Percentiles rank a stretch among this genome's conserved stretches.
Conservation (phyloP, 2,797 vertebrate genomes). For the Heteromormyrus szaboi region DNA sequence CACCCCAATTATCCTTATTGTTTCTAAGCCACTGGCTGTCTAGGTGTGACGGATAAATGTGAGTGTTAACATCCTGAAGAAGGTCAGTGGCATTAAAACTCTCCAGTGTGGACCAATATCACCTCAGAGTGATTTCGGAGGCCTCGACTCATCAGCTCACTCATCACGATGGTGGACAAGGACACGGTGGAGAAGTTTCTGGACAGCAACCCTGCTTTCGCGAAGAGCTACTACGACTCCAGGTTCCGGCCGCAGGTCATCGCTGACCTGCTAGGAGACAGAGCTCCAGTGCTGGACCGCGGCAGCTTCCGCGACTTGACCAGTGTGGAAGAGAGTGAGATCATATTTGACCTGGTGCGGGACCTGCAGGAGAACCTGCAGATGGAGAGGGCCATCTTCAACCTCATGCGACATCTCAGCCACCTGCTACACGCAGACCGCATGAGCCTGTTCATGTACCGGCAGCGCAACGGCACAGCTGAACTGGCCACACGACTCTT, state of each 20-base stretch:
- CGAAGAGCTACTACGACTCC: conserved; percentile 72
- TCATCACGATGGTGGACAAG: conserved; percentile 58
- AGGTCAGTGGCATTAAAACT: not conserved
- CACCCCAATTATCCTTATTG: conserved; percentile 61
- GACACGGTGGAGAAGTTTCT: conserved; percentile 77
- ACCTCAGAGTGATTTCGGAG: not conserved
- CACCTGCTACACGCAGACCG: conserved; percentile 72
- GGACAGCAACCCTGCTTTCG: conserved; percentile 74
- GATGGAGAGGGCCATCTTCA: conserved; percentile 73
- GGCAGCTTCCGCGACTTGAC: conserved; percentile 56
- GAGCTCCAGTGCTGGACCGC: conserved; percentile 55
- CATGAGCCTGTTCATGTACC: conserved; percentile 85
- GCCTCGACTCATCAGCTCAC: not conserved
- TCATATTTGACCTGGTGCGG: conserved; percentile 77
- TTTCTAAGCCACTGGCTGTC: conserved; percentile 49
- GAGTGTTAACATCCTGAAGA: not conserved
- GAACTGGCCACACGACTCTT: conserved; percentile 82
- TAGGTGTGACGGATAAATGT: conserved; percentile 37
- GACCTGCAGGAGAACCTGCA: conserved; percentile 80
- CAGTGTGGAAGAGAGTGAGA: conserved; percentile 74
- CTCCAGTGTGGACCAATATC: not conserved
- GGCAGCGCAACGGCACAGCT: conserved; percentile 74
- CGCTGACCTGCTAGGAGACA: conserved; percentile 62
- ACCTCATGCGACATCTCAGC: conserved; percentile 71
- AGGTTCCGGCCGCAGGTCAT: conserved; percentile 67